Conservation (phyloP, 2,888 invertebrate genomes). For the Octodonta nipae region DNA sequence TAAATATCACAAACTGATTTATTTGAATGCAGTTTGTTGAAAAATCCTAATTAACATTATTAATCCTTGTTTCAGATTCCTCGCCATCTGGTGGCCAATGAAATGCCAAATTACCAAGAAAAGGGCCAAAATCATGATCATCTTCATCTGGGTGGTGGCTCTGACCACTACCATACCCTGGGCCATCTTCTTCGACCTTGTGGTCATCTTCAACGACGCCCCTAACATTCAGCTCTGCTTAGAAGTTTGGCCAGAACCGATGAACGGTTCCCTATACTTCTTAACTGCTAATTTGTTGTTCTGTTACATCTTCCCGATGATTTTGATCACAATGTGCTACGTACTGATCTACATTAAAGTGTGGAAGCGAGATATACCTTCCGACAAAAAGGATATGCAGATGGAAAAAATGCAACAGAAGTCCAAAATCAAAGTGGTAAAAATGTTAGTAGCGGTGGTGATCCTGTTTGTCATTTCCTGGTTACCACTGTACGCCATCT, state of each 20-base stretch:
- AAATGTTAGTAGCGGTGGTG: conserved; percentile 87
- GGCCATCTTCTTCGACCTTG: conserved; percentile 79
- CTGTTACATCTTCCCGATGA: conserved; percentile 83
- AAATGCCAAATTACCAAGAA: conserved; percentile 82
- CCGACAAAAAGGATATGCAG: conserved; percentile 79
- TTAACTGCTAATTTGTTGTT: conserved; percentile 76
- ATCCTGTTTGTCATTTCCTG: conserved; percentile 87
- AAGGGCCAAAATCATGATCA: conserved; percentile 74
- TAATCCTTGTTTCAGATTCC: too few species aligned
- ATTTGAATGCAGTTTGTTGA: too few species aligned
- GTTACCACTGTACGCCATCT: conserved; percentile 82
- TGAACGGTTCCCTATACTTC: conserved; percentile 74
- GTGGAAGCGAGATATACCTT: conserved; percentile 76
- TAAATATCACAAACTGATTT: too few species aligned
- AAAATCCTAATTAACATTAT: too few species aligned
- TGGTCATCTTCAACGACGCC: conserved; percentile 57
- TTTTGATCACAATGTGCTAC: conserved; percentile 82
- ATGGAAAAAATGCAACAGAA: conserved; percentile 88
- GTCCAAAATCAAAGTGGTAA: conserved; percentile 86
- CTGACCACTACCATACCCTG: conserved; percentile 76
- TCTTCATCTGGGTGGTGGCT: conserved; percentile 81
- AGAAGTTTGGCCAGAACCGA: conserved; percentile 74
- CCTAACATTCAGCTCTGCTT: conserved; percentile 65
- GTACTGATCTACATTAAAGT: conserved; percentile 81
- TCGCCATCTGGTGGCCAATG: conserved; percentile 90